A percentile compares a stretch with the other conserved stretches of the same genome.
These are phyloP conservation scores for Axinella damicornis DNA, from an alignment of 37 sponge, comb jelly and placozoan species.

Conservation along the genomic window DNA sequence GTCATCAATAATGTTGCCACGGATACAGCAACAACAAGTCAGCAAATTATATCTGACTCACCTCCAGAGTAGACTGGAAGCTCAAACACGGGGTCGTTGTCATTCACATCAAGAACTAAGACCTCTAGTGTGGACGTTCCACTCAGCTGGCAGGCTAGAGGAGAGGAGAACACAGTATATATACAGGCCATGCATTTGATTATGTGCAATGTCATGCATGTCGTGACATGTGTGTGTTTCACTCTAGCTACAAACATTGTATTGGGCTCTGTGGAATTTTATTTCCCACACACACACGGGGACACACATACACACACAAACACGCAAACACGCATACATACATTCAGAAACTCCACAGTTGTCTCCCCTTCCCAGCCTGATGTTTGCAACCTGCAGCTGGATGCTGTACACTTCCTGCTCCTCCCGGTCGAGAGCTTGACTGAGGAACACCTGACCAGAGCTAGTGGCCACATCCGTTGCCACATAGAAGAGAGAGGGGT, in stretches of 20 bases:
- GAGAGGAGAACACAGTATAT: background rate
- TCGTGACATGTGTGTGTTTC: no score
- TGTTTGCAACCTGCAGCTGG: slow-evolving; percentile 8
- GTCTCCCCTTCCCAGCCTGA: background rate
- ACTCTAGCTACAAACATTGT: background rate
- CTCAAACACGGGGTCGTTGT: slow-evolving; percentile 48
- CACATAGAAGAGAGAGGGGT: background rate
- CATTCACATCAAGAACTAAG: slow-evolving; percentile 53
- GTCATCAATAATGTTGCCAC: no score
- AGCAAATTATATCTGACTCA: no score
- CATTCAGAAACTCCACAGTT: background rate
- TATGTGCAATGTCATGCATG: no score
- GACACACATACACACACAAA: no score
- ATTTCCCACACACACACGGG: no score
- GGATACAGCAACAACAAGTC: no score
- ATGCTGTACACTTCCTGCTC: background rate
- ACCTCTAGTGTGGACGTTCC: slow-evolving; percentile 6
- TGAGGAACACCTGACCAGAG: background rate
- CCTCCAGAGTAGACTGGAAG: slow-evolving; percentile 15
- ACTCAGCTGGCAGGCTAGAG: slow-evolving; percentile 26
- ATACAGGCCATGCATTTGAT: no score
- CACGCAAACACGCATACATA: background rate
- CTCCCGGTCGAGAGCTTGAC: background rate
- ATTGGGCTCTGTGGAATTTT: no score
- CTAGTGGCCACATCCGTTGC: background rate